Evolutionary conservation across 2,797 vertebrate species (phyloP).

Genomic region (Acipenser oxyrinchus): DNA sequence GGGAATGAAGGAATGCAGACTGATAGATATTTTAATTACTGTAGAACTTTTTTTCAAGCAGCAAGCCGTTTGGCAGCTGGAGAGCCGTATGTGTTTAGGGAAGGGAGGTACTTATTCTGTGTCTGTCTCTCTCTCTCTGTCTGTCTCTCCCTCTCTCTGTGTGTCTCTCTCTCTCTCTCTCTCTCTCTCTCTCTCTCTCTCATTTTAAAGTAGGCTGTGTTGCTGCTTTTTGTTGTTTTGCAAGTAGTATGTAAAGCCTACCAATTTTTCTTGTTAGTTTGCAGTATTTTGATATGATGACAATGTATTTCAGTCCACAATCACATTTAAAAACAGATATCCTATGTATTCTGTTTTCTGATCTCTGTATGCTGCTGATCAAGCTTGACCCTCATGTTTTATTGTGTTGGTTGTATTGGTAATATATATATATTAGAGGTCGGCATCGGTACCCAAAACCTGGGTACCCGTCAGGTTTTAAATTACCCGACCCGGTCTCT

Average conservation of each 20-base stretch:
- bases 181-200: neutral
- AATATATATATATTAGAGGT: no score
- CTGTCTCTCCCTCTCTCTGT: neutral
- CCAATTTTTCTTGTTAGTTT: no score
- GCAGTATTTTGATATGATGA: no score
- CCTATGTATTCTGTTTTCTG: no score
- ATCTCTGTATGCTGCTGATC: no score
- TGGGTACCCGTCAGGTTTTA: no score
- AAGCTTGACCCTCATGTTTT: no score
- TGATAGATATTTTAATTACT: constrained; percentile 5
- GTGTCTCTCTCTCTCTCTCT: constrained; percentile 8
- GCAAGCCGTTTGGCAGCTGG: neutral
- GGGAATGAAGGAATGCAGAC: neutral
- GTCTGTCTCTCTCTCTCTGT: neutral
- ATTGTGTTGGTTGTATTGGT: neutral
- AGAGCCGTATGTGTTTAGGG: neutral
- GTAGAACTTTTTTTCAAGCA: neutral
- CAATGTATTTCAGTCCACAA: no score
- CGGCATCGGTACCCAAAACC: no score
- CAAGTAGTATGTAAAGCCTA: no score
- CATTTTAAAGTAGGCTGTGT: neutral
- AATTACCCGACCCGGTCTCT: no score
- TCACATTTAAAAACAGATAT: no score
- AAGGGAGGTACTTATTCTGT: neutral
- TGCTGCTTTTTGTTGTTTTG: neutral